These are phyloP conservation scores for Pangasius djambal DNA, from an alignment of 2,797 vertebrate genomes.

Conservation along the genomic window DNA sequence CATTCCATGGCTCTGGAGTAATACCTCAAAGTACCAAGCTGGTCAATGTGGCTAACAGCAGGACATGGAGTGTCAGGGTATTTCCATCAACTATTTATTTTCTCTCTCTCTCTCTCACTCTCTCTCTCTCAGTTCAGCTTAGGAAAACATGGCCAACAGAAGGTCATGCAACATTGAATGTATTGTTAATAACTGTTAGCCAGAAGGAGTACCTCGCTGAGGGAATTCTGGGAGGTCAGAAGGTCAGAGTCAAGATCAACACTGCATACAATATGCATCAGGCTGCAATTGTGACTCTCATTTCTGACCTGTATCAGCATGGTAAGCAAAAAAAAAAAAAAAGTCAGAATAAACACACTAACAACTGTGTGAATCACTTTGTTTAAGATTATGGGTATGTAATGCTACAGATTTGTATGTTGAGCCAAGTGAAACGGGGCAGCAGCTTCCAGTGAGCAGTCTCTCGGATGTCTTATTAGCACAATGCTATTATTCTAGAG, in stretches of 20 bases:
- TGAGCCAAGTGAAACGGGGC: not conserved
- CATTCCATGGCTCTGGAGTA: conserved; percentile 38
- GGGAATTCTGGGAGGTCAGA: conserved; percentile 32
- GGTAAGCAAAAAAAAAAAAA: not conserved
- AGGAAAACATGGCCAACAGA: conserved; percentile 22
- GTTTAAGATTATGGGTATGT: not conserved
- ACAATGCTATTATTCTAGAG: conserved; percentile 55
- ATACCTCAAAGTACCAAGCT: conserved; percentile 64
- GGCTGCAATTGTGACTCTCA: not conserved
- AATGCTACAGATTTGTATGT: not conserved
- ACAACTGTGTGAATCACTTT: not conserved
- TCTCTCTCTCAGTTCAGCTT: conserved; percentile 39
- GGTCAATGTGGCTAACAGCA: conserved; percentile 69
- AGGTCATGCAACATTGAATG: conserved; percentile 33
- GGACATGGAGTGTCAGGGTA: conserved; percentile 61
- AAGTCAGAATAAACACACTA: not conserved
- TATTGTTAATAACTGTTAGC: conserved; percentile 45
- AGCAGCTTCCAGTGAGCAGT: conserved; percentile 14
- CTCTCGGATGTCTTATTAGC: conserved; percentile 53
- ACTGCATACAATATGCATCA: not conserved
- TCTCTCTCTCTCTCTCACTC: conserved; percentile 64
- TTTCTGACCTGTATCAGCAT: not conserved
- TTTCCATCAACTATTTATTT: conserved; percentile 65
- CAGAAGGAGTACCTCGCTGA: conserved; percentile 21
- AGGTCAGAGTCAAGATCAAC: conserved; percentile 24